Evolutionary conservation across 2,888 invertebrate genomes (phyloP), one percentile per base, ranked within the genome.

Genomic region (Epinotia nisella): DNA sequence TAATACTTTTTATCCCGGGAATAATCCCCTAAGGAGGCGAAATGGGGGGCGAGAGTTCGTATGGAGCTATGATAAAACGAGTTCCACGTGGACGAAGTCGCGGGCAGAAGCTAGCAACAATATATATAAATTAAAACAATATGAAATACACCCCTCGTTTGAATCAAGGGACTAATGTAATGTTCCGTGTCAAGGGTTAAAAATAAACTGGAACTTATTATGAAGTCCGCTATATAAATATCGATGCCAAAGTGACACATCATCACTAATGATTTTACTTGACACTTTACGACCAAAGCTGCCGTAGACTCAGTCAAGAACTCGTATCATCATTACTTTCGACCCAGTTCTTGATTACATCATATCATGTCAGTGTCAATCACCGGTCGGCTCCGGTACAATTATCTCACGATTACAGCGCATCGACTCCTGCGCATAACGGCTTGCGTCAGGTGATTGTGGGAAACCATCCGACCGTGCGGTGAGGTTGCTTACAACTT

Each of bases 291-390:
- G 21, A 45, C 60, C 7, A 21, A 45, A 21, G 3, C 10, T 49
- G 11, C 29, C 24, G 21, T 24, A 39, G 17, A 11, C 29, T 17
- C 51, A 35, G 49, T 58, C 67, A 49, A 49, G 66, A 53, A 35
- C 29, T 41, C 17, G 60, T 39, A 61, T 64, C 53, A 70, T 70
- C 61, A 68, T 67, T 19, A 15, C 19, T 65, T 56, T 49, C 67
- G 71, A 71, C 71, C 71, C 66, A 67, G 69, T 71, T 71, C 71
- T 65, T 24, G 56, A 73, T 77, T 77, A 75, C 77, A 75, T 77
- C 66, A 75, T 69, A 74, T 73, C 71, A 71, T 75, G 78, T 76
- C 78, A 78, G 74, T 78, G 76, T 76, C 78, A 76, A 75, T 76
- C 72, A 74, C 51, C 59, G 64, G 60, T 35, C 49, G 49, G 61